Percentiles rank a stretch among this genome's conserved stretches.
Evolutionary conservation across 2,113 vertebrate genomes (phyloP).

Genomic region (Irena cyanogastra): DNA sequence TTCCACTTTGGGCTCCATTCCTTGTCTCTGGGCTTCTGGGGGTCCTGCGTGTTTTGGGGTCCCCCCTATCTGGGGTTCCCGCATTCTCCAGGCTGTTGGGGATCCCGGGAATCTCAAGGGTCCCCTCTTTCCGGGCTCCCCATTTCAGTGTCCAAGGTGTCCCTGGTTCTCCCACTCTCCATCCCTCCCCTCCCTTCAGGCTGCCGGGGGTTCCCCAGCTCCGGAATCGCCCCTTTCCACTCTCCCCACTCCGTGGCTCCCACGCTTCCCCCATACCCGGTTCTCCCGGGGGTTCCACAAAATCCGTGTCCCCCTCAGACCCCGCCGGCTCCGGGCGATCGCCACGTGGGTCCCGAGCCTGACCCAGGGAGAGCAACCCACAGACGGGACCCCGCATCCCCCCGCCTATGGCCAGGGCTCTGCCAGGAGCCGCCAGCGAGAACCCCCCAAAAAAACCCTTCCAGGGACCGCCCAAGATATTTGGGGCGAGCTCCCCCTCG

Average conservation of each 20-base stretch:
- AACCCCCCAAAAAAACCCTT: background rate
- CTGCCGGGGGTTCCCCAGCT: background rate
- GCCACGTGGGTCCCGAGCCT: background rate
- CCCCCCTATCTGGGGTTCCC: background rate
- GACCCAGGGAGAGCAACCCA: background rate
- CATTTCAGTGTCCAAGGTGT: background rate
- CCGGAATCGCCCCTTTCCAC: background rate
- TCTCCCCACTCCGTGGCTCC: background rate
- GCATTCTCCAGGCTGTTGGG: background rate
- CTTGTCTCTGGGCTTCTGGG: no score
- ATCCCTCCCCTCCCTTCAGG: background rate
- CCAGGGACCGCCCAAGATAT: background rate
- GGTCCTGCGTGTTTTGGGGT: background rate
- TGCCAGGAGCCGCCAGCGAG: background rate
- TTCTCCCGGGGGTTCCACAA: background rate
- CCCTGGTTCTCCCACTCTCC: background rate
- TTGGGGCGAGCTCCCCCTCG: background rate
- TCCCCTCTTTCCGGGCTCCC: background rate
- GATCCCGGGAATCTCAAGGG: background rate
- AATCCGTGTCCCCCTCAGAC: background rate
- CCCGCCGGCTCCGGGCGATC: no score
- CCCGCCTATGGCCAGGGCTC: background rate
- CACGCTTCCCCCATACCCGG: background rate
- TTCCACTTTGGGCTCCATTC: background rate
- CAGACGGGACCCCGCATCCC: background rate